phyloP scores from a whole-genome alignment of 2,888 invertebrate genomes.

The Drosophila emarginata region DNA sequence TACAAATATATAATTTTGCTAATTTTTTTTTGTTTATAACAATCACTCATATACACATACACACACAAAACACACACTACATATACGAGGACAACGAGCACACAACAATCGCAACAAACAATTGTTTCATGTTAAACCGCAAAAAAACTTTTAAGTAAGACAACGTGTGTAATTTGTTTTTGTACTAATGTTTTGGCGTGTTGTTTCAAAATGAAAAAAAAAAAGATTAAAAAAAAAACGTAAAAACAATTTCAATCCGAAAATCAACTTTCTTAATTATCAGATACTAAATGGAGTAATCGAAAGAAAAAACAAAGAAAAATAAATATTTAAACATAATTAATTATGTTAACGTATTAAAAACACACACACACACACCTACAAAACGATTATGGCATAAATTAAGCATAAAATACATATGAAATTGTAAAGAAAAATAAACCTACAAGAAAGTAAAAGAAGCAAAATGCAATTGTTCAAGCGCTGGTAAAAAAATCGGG shows the following conservation, averaged over 20 bases:
- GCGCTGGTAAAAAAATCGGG: slow-evolving; percentile 23
- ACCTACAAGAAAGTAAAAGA: slow-evolving; percentile 35
- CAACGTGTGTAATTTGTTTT: slow-evolving; percentile 60
- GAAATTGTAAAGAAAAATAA: slow-evolving; percentile 40
- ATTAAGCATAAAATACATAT: slow-evolving; percentile 34
- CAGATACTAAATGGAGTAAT: slow-evolving; percentile 41
- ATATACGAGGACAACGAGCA: slow-evolving; percentile 45
- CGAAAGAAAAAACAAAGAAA: slow-evolving; percentile 16
- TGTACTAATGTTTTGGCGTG: slow-evolving; percentile 53
- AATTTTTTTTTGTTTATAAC: slow-evolving; percentile 43
- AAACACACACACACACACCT: slow-evolving; percentile 24
- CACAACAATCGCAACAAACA: slow-evolving; percentile 38
- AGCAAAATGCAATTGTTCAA: slow-evolving; percentile 38
- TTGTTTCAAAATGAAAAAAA: slow-evolving; percentile 37
- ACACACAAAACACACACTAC: neutral
- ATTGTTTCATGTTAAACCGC: slow-evolving; percentile 49
- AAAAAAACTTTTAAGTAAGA: slow-evolving; percentile 55
- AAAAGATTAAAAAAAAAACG: slow-evolving; percentile 27
- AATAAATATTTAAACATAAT: slow-evolving; percentile 44
- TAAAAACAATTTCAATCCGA: slow-evolving; percentile 27
- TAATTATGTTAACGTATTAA: slow-evolving; percentile 66
- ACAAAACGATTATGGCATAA: slow-evolving; percentile 42
- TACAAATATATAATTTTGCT: slow-evolving; percentile 16
- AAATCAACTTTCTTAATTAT: slow-evolving; percentile 66
- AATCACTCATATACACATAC: neutral